Percentiles rank a stretch among this genome's conserved stretches.
phyloP scores from a whole-genome alignment of 2,113 vertebrate genomes.

The Nerophis lumbriciformis region DNA sequence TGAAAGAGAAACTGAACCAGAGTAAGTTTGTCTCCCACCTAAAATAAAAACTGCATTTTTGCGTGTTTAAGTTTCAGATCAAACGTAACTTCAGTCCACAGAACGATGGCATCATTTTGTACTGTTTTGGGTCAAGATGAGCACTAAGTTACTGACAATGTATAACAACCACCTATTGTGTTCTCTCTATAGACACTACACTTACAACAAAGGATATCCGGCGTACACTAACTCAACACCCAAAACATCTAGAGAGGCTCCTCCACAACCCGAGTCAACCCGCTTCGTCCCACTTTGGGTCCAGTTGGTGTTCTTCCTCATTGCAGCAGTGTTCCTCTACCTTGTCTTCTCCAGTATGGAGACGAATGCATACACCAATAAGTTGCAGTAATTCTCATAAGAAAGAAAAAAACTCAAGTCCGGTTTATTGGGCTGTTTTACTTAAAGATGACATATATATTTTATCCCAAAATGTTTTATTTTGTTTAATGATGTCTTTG shows the following conservation, averaged over 20 bases:
- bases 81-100: not conserved
- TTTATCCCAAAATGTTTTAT: slow-evolving; percentile 10
- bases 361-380: slow-evolving; percentile 44
- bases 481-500: slow-evolving; percentile 3
- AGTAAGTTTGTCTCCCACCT: slow-evolving; percentile 32
- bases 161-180: not conserved
- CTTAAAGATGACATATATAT: slow-evolving; percentile 12
- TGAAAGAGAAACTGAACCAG: slow-evolving; percentile 33
- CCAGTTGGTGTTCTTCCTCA: slow-evolving; percentile 63
- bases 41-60: not conserved
- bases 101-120: not conserved
- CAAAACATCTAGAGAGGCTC: slow-evolving; percentile 9
- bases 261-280: slow-evolving; percentile 23
- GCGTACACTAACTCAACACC: slow-evolving; percentile 25
- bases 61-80: not conserved
- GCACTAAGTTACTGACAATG: not conserved
- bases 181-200: slow-evolving; percentile 34
- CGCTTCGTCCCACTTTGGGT: slow-evolving; percentile 64
- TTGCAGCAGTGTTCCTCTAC: slow-evolving; percentile 55
- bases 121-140: not conserved
- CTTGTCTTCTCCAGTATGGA: slow-evolving; percentile 67
- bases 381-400: slow-evolving; percentile 42
- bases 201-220: slow-evolving; percentile 42
- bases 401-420: not conserved
- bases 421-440: not conserved